Conservation (phyloP, 2,888 invertebrate genomes). For the Pherbina coryleti region DNA sequence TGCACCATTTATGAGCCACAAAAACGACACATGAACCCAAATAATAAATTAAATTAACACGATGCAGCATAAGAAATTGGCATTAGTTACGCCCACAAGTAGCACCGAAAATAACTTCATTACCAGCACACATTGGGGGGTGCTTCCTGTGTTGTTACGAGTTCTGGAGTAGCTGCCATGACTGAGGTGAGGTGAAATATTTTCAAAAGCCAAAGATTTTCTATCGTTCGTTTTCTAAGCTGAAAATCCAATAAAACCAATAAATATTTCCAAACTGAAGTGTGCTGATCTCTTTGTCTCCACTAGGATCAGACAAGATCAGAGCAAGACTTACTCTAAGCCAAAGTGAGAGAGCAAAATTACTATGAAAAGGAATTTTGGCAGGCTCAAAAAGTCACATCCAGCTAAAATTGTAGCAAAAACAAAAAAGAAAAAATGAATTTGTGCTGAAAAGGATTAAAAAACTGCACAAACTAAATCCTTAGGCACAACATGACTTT, state of each 20-base stretch:
- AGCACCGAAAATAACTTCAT: constrained; percentile 7
- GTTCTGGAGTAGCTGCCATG: not conserved
- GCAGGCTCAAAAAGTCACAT: constrained; percentile 43
- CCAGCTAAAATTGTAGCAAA: constrained; percentile 4
- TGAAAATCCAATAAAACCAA: constrained; percentile 64
- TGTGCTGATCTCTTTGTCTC: constrained; percentile 55
- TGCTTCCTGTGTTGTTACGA: not conserved
- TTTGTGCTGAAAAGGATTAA: constrained; percentile 50
- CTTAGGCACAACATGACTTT: constrained; percentile 64
- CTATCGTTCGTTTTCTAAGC: constrained; percentile 51
- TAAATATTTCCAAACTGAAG: constrained; percentile 64
- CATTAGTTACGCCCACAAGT: constrained; percentile 36
- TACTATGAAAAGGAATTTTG: not conserved
- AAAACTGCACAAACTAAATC: constrained; percentile 47
- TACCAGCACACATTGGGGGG: constrained; percentile 9
- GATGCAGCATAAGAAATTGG: constrained; percentile 21
- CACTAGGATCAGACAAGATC: constrained; percentile 53
- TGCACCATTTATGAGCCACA: not conserved
- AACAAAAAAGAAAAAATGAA: constrained; percentile 42
- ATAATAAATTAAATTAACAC: not conserved
- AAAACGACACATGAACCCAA: not conserved
- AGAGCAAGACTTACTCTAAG: constrained; percentile 14
- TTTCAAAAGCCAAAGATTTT: not conserved
- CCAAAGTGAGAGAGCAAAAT: not conserved
- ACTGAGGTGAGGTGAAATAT: not conserved